A percentile compares a stretch with the other conserved stretches of the same genome.
Conservation (phyloP, 2,797 vertebrate genomes). For the Dallia pectoralis region DNA sequence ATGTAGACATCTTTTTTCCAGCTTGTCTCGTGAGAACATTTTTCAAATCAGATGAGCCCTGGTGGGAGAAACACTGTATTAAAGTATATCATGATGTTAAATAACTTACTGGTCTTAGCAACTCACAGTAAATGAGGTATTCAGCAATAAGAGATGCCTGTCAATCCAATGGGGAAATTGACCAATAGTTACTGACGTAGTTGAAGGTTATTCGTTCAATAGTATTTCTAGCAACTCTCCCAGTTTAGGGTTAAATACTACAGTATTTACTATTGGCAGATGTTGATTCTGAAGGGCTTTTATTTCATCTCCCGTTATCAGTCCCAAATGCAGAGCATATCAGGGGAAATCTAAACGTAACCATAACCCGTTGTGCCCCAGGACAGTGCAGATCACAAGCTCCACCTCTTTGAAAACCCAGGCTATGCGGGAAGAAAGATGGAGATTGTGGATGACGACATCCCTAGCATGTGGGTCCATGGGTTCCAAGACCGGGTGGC, state of each 20-base stretch:
- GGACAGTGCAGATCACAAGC: slow-evolving; percentile 87
- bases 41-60: too few species aligned
- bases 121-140: slow-evolving; percentile 1
- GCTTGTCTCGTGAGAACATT: too few species aligned
- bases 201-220: not conserved
- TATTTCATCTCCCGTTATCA: too few species aligned
- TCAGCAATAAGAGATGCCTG: not conserved
- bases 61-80: too few species aligned
- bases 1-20: too few species aligned
- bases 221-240: not conserved
- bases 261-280: too few species aligned
- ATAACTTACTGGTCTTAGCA: not conserved
- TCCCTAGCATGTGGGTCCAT: slow-evolving; percentile 89
- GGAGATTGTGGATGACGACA: slow-evolving; percentile 89
- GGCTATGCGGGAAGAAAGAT: slow-evolving; percentile 85
- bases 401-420: slow-evolving; percentile 84
- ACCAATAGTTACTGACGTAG: not conserved
- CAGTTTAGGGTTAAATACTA: too few species aligned
- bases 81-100: not conserved
- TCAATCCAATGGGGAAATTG: not conserved
- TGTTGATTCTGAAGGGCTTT: too few species aligned
- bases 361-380: slow-evolving; percentile 38
- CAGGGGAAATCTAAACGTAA: not conserved
- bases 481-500: slow-evolving; percentile 90
- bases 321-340: not conserved